Evolutionary conservation across 2,113 vertebrate species (phyloP).

Genomic region (Lophotis ruficrista): DNA sequence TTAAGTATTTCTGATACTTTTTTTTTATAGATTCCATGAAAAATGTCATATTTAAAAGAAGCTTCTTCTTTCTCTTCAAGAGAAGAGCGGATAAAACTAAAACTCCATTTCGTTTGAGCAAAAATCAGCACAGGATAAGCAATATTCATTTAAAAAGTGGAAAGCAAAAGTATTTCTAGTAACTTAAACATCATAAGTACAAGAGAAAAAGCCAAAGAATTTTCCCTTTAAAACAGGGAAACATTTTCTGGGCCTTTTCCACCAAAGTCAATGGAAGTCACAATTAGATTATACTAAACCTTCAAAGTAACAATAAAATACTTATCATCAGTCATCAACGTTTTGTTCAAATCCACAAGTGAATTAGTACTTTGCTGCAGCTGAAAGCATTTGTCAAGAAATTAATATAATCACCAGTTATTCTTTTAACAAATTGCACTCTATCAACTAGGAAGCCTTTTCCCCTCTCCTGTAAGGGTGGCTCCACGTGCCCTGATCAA

Average conservation of each 20-base stretch:
- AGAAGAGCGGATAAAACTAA: background rate
- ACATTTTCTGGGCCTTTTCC: background rate
- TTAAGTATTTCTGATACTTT: background rate
- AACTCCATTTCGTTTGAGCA: background rate
- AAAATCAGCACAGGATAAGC: background rate
- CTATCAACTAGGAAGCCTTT: background rate
- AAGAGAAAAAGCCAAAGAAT: background rate
- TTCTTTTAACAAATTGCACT: background rate
- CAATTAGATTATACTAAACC: background rate
- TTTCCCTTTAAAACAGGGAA: background rate
- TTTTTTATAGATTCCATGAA: background rate
- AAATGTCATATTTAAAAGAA: background rate
- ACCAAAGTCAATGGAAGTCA: background rate
- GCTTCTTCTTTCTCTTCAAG: background rate
- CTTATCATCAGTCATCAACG: background rate
- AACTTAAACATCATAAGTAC: background rate
- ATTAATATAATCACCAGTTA: background rate
- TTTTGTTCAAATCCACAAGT: conserved; percentile 2
- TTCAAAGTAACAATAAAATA: background rate
- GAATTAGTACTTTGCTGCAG: background rate
- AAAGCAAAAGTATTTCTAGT: background rate
- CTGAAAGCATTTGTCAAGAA: background rate
- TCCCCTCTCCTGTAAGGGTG: background rate
- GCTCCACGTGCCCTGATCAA: background rate
- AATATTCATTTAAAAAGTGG: background rate